Base-by-base conservation (phyloP, 2,888 invertebrate species). In the Bruchidius siliquastri region DNA sequence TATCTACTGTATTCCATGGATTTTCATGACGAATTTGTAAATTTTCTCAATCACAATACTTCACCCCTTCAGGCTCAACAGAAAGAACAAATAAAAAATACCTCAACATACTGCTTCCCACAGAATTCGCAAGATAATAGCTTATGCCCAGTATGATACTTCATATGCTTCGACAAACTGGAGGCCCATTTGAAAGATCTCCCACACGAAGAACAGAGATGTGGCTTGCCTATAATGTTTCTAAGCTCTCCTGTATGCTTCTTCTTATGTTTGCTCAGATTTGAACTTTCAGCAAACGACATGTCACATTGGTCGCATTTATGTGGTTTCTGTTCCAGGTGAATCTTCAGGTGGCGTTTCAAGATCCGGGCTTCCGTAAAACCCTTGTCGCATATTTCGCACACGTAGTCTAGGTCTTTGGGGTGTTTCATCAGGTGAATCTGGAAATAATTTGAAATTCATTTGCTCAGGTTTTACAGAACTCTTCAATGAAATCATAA, bases 121-220 rank as follows among this genome's bases (percentile, higher is more conserved):
- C 88, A 88, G 79, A 84, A 86, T 72, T 87, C 84, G 74, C 88
- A 88, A 30, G 85, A 83, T 22, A 88, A 80, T 69, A 88, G 80
- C 78, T 88, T 88, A 78, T 87, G 87, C 2, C 88, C 87, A 0
- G 88, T 88, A 77, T 88, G 88, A 78, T 88, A 87, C 77, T 88
- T 88, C 87, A 87, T 88, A 76, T 88, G 88, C 79, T 88, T 88
- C 0, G 87, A 87, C 66, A 88, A 82, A 77, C 88, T 88, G 0
- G 87, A 88, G 1, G 88, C 86, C 87, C 88, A 88, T 81, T 88
- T 88, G 76, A 88, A 88, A 0, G 86, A 85, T 76, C 87, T 81
- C 10, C 88, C 88, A 79, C 88, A 88, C 4, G 87, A 86, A 0
- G 87, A 86, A 80, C 88, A 88, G 71, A 88, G 80, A 79, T 83